Percentiles rank a stretch among this genome's conserved stretches.
Evolutionary conservation across 1,140 invertebrate genomes (phyloP).

Genomic region (Acromyrmex charruanus): DNA sequence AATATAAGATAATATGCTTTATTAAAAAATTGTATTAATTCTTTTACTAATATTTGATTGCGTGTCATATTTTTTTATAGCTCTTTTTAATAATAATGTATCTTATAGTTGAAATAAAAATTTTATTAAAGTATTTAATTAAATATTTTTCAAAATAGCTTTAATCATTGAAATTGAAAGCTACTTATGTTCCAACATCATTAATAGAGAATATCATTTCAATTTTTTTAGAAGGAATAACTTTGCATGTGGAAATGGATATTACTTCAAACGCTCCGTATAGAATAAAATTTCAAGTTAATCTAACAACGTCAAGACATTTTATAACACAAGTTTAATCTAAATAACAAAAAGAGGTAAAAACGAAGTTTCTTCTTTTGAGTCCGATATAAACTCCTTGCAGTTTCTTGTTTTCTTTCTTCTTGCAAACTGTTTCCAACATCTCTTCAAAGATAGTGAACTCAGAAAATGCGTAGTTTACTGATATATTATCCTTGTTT

Average conservation of each 20-base stretch:
- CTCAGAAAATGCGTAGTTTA: background rate
- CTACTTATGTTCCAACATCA: background rate
- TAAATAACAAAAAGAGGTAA: slow-evolving; percentile 20
- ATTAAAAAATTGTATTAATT: background rate
- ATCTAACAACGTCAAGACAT: background rate
- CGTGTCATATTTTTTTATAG: background rate
- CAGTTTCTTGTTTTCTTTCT: slow-evolving; percentile 1
- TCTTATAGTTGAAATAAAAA: background rate
- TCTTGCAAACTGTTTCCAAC: slow-evolving; percentile 21
- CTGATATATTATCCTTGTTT: slow-evolving; percentile 7
- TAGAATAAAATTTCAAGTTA: slow-evolving; percentile 15
- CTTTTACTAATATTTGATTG: background rate
- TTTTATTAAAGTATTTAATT: background rate
- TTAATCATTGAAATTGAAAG: slow-evolving; percentile 9
- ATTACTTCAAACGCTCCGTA: background rate
- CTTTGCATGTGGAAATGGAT: background rate
- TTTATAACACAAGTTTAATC: slow-evolving; percentile 7
- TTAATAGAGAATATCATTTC: background rate
- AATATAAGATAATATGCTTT: background rate
- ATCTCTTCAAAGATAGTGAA: slow-evolving; percentile 1
- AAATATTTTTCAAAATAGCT: background rate
- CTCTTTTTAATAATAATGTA: background rate
- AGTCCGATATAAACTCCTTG: slow-evolving; percentile 1
- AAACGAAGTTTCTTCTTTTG: slow-evolving; percentile 16
- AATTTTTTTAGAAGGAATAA: background rate